Conservation (phyloP, 1,140 invertebrate genomes). For the Lucilia sericata region DNA sequence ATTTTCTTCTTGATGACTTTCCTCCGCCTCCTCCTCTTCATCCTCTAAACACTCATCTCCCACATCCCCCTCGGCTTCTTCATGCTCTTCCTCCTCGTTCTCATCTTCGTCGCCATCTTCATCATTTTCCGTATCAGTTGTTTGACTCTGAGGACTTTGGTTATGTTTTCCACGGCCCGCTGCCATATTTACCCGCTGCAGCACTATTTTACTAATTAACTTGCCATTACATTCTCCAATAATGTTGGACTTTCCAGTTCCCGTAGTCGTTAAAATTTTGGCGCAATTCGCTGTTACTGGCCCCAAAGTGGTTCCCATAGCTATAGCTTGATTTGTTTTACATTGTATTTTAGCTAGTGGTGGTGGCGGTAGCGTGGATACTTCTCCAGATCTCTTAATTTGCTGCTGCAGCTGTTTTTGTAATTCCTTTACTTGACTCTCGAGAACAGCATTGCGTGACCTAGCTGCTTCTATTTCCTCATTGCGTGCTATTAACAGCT, state of each 20-base stretch:
- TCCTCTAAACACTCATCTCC: background rate
- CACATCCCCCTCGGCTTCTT: conserved; percentile 30
- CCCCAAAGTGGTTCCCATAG: background rate
- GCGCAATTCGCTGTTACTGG: conserved; percentile 35
- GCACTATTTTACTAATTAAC: conserved; percentile 52
- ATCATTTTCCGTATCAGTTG: conserved; percentile 38
- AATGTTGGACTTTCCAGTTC: conserved; percentile 43
- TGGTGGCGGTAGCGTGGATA: conserved; percentile 47
- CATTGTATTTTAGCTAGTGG: conserved; percentile 52
- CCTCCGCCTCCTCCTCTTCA: background rate
- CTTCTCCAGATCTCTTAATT: conserved; percentile 51
- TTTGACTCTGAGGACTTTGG: conserved; percentile 30
- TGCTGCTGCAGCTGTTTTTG: conserved; percentile 51
- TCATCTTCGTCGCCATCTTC: conserved; percentile 31
- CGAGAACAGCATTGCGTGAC: conserved; percentile 36
- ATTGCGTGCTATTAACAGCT: conserved; percentile 60
- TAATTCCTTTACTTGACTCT: conserved; percentile 53
- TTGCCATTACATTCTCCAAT: conserved; percentile 53
- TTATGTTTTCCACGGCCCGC: conserved; percentile 10
- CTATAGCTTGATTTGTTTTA: conserved; percentile 24
- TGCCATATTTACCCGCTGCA: conserved; percentile 47
- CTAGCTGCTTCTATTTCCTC: conserved; percentile 42
- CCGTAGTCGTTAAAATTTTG: conserved; percentile 2
- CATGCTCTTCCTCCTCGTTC: background rate
- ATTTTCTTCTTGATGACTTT: background rate